Conservation (phyloP, 2,113 vertebrate genomes). For the Myotis yumanensis region DNA sequence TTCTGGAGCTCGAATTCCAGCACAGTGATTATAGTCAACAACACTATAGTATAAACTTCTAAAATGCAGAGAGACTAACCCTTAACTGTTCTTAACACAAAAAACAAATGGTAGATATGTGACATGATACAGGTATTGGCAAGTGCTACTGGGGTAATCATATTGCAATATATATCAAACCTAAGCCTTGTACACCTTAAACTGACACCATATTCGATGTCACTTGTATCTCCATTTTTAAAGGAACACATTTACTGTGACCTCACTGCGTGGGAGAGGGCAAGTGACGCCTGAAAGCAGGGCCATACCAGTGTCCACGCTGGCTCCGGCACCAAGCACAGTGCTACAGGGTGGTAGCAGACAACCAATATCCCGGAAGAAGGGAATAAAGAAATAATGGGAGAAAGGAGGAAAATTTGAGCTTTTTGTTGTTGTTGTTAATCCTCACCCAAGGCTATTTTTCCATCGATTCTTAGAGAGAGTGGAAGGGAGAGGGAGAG, state of each 20-base stretch:
- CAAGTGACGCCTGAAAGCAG: neutral
- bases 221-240: neutral
- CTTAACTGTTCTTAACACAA: neutral
- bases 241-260: neutral
- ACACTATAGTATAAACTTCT: neutral
- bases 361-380: neutral
- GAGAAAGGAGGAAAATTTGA: neutral
- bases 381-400: neutral
- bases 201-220: neutral
- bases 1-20: neutral
- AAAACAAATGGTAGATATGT: neutral
- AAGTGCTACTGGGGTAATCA: neutral
- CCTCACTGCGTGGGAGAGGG: neutral
- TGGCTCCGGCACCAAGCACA: neutral
- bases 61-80: neutral
- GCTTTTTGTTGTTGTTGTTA: neutral
- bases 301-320: neutral
- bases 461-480: too few relatives aligned
- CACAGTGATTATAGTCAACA: neutral
- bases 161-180: neutral
- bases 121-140: neutral
- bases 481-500: too few relatives aligned
- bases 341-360: neutral
- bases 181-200: neutral
- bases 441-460: too few relatives aligned